phyloP scores from a whole-genome alignment of 2,797 vertebrate species.

The Remorina albescens region DNA sequence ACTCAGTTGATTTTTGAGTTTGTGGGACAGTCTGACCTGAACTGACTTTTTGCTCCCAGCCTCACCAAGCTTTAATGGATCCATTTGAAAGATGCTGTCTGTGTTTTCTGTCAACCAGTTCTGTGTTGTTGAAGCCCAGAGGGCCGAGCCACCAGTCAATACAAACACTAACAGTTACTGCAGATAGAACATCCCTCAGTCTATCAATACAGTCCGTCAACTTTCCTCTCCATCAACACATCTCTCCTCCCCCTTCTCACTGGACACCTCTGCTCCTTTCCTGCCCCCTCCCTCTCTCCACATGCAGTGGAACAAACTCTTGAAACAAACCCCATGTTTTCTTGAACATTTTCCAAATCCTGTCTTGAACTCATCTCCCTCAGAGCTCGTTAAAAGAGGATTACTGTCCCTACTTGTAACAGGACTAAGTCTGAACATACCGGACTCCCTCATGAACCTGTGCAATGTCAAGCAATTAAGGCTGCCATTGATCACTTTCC shows the following conservation, averaged over 20 bases:
- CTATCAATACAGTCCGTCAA: slow-evolving; percentile 4
- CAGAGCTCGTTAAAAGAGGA: slow-evolving; percentile 80
- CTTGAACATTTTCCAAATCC: slow-evolving; percentile 10
- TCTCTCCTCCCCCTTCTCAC: not conserved
- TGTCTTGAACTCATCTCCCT: slow-evolving; percentile 38
- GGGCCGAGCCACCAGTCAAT: slow-evolving; percentile 2
- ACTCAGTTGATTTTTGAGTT: not conserved
- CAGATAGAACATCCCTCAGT: slow-evolving; percentile 4
- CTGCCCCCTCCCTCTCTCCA: not conserved
- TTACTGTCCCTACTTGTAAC: slow-evolving; percentile 62
- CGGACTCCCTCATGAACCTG: slow-evolving; percentile 59
- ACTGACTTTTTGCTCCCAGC: not conserved
- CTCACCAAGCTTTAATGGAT: not conserved
- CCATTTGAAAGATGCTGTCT: not conserved
- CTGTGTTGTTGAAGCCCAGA: slow-evolving; percentile 1
- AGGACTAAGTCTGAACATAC: slow-evolving; percentile 21
- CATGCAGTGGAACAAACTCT: not conserved
- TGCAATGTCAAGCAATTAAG: slow-evolving; percentile 57
- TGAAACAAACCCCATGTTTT: slow-evolving; percentile 21
- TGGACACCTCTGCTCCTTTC: too few species aligned
- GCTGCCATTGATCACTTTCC: slow-evolving; percentile 67
- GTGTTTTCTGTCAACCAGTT: slow-evolving; percentile 13
- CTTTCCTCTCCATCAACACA: not conserved
- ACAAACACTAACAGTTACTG: not conserved
- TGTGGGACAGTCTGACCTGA: not conserved